These are phyloP conservation scores for Clepsis dumicolana DNA, from an alignment of 2,888 invertebrate species.

Conservation along the genomic window DNA sequence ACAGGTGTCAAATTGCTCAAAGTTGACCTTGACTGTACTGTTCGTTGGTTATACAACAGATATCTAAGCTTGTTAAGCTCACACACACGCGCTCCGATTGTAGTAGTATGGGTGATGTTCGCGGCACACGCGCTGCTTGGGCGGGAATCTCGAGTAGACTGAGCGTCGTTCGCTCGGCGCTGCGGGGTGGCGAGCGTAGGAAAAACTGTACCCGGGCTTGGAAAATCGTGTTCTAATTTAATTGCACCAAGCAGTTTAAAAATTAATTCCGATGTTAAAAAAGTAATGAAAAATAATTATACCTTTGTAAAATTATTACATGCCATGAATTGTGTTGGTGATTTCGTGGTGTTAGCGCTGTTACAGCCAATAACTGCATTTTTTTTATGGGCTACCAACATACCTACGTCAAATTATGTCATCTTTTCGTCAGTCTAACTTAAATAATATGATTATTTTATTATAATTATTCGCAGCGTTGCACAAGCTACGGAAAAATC, in stretches of 20 bases:
- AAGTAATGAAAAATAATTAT: background rate
- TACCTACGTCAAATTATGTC: no score
- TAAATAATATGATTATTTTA: no score
- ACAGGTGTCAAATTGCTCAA: slow-evolving; percentile 78
- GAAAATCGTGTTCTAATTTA: slow-evolving; percentile 47
- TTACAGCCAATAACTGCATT: no score
- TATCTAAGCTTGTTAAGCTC: slow-evolving; percentile 67
- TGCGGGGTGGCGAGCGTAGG: slow-evolving; percentile 67
- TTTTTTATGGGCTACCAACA: no score
- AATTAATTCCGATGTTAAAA: background rate
- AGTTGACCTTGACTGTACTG: slow-evolving; percentile 73
- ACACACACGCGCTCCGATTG: slow-evolving; percentile 76
- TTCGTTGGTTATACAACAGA: slow-evolving; percentile 59
- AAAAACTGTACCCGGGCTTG: slow-evolving; percentile 55
- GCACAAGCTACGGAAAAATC: no score
- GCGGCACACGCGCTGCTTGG: slow-evolving; percentile 54
- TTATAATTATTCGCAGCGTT: no score
- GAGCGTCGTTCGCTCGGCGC: slow-evolving; percentile 63
- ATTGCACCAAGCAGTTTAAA: background rate
- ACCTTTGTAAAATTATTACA: background rate
- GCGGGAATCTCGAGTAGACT: slow-evolving; percentile 70
- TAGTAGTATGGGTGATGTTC: slow-evolving; percentile 58
- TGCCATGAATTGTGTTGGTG: no score
- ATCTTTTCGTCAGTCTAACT: no score
- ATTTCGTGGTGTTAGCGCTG: no score